Percentiles rank a stretch among this genome's conserved stretches.
These are phyloP conservation scores for Sturnus vulgaris DNA, from an alignment of 2,113 vertebrate genomes.

Conservation along the genomic window DNA sequence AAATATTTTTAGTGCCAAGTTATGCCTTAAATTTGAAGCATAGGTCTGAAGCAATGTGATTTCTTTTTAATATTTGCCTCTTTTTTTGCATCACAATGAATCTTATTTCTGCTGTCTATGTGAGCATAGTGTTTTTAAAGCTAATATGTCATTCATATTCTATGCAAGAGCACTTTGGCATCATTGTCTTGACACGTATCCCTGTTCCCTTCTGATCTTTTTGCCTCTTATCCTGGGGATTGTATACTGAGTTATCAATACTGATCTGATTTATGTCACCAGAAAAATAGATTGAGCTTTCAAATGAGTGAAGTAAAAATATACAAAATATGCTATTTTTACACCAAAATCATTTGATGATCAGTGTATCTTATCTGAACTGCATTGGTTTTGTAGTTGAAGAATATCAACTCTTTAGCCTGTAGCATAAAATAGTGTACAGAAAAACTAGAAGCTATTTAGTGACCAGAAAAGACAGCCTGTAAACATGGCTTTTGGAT, in stretches of 20 bases:
- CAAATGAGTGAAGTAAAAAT: not conserved
- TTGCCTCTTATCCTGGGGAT: not conserved
- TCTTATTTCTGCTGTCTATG: not conserved
- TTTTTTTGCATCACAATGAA: not conserved
- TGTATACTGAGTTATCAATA: not conserved
- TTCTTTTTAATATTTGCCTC: not conserved
- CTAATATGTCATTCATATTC: not conserved
- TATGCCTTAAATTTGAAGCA: not conserved
- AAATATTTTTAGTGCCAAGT: not conserved
- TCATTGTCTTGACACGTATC: not conserved
- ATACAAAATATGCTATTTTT: not conserved
- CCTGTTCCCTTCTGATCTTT: not conserved
- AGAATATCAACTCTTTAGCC: not conserved
- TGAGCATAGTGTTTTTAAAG: not conserved
- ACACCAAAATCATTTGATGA: not conserved
- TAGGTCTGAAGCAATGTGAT: not conserved
- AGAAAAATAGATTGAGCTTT: slow-evolving; percentile 6
- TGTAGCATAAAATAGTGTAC: not conserved
- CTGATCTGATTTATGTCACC: not conserved
- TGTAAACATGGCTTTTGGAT: not conserved
- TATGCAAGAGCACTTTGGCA: not conserved
- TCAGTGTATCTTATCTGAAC: not conserved
- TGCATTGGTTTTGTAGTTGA: not conserved
- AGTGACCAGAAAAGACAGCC: not conserved
- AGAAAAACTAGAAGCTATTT: not conserved